Percentiles rank a stretch among this genome's conserved stretches.
These are phyloP conservation scores for Thalassaphorura encarpata DNA, from an alignment of 1,140 invertebrate species.

Conservation along the genomic window DNA sequence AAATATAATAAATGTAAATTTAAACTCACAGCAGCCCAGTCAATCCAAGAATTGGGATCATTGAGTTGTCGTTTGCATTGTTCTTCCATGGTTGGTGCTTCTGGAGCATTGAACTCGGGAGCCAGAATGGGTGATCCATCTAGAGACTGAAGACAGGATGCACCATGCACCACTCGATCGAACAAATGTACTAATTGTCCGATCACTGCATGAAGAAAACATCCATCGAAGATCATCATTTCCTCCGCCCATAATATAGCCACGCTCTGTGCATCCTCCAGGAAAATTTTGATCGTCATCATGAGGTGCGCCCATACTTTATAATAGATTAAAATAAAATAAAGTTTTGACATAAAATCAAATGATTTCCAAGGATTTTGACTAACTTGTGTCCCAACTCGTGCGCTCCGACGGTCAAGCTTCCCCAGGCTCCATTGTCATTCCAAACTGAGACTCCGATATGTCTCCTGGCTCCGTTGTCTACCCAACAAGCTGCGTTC, in stretches of 20 bases:
- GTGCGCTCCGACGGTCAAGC: slow-evolving; percentile 16
- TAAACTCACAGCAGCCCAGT: too few species aligned
- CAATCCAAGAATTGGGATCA: too few species aligned
- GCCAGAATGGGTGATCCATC: not conserved
- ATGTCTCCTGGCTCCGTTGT: not conserved
- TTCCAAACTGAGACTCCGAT: slow-evolving; percentile 5
- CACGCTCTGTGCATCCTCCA: not conserved
- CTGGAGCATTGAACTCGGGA: not conserved
- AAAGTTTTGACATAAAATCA: not conserved
- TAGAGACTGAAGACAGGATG: not conserved
- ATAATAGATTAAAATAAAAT: not conserved
- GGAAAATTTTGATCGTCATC: slow-evolving; percentile 12
- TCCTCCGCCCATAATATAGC: slow-evolving; percentile 15
- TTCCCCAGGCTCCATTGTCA: slow-evolving; percentile 15
- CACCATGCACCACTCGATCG: not conserved
- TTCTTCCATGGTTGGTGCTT: slow-evolving; percentile 6
- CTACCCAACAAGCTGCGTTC: slow-evolving; percentile 3
- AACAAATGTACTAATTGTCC: slow-evolving; percentile 8
- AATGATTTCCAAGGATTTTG: too few species aligned
- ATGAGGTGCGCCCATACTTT: slow-evolving; percentile 16
- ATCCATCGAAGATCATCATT: slow-evolving; percentile 6
- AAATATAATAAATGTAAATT: too few species aligned
- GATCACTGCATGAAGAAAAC: slow-evolving; percentile 15
- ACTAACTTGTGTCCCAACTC: slow-evolving; percentile 16
- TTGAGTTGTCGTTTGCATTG: slow-evolving; percentile 5